Conservation (phyloP, 1,140 invertebrate species). For the Drosophila yakuba region DNA sequence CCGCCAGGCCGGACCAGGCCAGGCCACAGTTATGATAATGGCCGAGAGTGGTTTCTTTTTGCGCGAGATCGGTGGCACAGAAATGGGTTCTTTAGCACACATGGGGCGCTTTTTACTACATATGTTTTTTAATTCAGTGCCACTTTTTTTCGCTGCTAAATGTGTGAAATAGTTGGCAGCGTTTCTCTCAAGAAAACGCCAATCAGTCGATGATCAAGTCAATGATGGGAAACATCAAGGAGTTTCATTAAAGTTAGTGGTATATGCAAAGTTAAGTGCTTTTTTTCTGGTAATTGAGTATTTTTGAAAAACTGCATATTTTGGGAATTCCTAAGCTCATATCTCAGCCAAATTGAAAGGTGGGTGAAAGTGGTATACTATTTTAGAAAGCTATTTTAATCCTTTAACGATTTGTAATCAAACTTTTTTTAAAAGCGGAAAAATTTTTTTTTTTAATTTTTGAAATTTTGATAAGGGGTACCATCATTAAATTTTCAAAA, state of each 20-base stretch:
- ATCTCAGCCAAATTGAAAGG: background rate
- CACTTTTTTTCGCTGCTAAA: constrained; percentile 29
- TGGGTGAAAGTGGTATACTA: background rate
- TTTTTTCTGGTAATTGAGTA: background rate
- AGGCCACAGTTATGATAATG: constrained; percentile 76
- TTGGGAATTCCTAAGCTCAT: background rate
- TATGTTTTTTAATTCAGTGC: constrained; percentile 1
- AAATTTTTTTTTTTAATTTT: background rate
- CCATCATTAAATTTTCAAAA: background rate
- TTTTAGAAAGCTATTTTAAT: background rate
- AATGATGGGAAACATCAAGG: background rate
- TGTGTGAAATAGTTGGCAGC: constrained; percentile 64
- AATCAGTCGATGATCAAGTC: constrained; percentile 6
- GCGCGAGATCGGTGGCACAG: constrained; percentile 33
- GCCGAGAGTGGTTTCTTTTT: constrained; percentile 44
- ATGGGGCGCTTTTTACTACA: constrained; percentile 29
- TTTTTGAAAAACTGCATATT: background rate
- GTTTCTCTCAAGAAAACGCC: constrained; percentile 42
- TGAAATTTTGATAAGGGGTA: background rate
- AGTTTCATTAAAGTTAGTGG: background rate
- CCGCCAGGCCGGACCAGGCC: constrained; percentile 10
- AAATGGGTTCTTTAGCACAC: constrained; percentile 54
- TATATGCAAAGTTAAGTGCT: background rate
- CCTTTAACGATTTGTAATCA: background rate
- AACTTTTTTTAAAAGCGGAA: background rate